Conservation (phyloP, 2,888 invertebrate species). For the Tortrix viridana region DNA sequence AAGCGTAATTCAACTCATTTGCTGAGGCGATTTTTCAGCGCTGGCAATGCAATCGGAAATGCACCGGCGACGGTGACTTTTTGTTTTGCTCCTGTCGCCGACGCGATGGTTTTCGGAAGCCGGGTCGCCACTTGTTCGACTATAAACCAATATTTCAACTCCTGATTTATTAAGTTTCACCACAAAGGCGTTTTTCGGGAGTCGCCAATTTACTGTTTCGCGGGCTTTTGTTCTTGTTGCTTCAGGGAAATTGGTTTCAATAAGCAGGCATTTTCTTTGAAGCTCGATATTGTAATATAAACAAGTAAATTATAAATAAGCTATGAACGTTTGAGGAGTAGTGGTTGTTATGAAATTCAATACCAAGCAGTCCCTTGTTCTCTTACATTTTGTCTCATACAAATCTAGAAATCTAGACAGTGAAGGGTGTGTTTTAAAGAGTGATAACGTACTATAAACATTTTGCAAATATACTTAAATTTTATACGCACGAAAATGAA, state of each 20-base stretch:
- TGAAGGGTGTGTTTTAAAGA: too few relatives aligned
- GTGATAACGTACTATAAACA: too few relatives aligned
- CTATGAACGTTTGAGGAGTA: too few relatives aligned
- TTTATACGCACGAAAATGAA: too few relatives aligned
- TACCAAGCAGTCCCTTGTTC: too few relatives aligned
- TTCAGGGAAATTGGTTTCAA: background rate
- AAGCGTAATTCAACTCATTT: conserved; percentile 42
- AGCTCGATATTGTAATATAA: background rate
- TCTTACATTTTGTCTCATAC: too few relatives aligned
- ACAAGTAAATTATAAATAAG: too few relatives aligned
- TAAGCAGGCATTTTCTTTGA: background rate
- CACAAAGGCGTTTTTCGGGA: conserved; percentile 41
- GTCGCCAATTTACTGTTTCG: conserved; percentile 8
- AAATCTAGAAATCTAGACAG: too few relatives aligned
- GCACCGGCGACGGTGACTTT: conserved; percentile 73
- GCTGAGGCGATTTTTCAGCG: conserved; percentile 77
- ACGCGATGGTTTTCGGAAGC: conserved; percentile 79
- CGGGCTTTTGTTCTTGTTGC: background rate
- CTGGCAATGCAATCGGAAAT: conserved; percentile 80
- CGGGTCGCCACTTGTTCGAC: conserved; percentile 71
- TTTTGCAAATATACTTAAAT: too few relatives aligned
- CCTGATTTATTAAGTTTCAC: conserved; percentile 67
- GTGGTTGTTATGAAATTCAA: too few relatives aligned
- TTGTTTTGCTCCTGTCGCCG: conserved; percentile 69
- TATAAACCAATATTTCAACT: conserved; percentile 74